These are phyloP conservation scores for Brachypalpus laphriformis DNA, from an alignment of 2,888 invertebrate species.

Conservation along the genomic window DNA sequence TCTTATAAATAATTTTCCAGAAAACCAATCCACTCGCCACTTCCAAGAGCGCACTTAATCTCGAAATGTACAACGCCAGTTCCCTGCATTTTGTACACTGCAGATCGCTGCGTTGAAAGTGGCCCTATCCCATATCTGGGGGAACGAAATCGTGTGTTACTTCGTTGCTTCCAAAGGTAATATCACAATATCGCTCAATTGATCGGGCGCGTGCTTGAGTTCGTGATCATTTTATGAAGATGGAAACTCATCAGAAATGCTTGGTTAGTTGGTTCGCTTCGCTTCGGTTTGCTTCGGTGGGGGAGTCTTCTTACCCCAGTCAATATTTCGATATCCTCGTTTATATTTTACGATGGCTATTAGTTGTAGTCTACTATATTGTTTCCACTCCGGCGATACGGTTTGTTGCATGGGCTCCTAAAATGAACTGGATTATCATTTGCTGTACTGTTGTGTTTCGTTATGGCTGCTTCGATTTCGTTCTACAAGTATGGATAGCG, in stretches of 20 bases:
- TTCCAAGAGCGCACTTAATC: slow-evolving; percentile 70
- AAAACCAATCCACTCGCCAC: slow-evolving; percentile 74
- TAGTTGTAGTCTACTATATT: slow-evolving; percentile 69
- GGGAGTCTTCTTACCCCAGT: slow-evolving; percentile 45
- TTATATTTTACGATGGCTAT: slow-evolving; percentile 74
- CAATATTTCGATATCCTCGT: slow-evolving; percentile 70
- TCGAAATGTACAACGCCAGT: slow-evolving; percentile 29
- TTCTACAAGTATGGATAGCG: neutral
- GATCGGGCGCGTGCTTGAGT: slow-evolving; percentile 74
- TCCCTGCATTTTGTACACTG: neutral
- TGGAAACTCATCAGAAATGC: slow-evolving; percentile 70
- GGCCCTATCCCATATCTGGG: slow-evolving; percentile 62
- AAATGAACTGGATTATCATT: slow-evolving; percentile 71
- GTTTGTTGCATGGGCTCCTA: slow-evolving; percentile 50
- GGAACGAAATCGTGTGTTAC: slow-evolving; percentile 58
- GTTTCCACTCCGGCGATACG: slow-evolving; percentile 69
- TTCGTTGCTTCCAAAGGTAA: slow-evolving; percentile 58
- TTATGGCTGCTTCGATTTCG: slow-evolving; percentile 48
- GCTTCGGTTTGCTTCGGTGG: slow-evolving; percentile 38
- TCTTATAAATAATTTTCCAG: slow-evolving; percentile 72
- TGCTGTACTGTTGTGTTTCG: slow-evolving; percentile 41
- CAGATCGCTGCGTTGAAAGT: slow-evolving; percentile 45
- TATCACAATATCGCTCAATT: slow-evolving; percentile 73
- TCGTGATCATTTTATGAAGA: slow-evolving; percentile 74
- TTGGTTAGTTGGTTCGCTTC: slow-evolving; percentile 16